These are phyloP conservation scores for Macropodus opercularis DNA, from an alignment of 2,797 vertebrate genomes.

Conservation along the genomic window DNA sequence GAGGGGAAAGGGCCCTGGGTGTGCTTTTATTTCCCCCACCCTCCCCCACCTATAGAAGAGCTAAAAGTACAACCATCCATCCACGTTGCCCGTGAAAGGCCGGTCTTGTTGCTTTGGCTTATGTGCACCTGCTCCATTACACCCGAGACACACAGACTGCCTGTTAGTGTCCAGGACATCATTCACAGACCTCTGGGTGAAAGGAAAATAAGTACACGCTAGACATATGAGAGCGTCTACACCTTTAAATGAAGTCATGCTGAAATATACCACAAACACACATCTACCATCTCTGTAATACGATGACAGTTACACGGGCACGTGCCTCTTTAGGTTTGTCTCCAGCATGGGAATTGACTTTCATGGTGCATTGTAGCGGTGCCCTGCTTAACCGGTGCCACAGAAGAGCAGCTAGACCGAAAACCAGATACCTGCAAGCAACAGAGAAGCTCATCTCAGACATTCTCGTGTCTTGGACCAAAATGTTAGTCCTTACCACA, in stretches of 20 bases:
- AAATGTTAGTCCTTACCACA: slow-evolving; percentile 9
- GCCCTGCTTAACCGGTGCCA: slow-evolving; percentile 30
- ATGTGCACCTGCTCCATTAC: slow-evolving; percentile 68
- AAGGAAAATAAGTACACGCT: slow-evolving; percentile 9
- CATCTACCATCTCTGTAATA: not conserved
- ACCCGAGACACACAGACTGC: slow-evolving; percentile 28
- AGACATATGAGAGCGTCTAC: not conserved
- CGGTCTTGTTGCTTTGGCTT: slow-evolving; percentile 58
- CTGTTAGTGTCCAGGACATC: slow-evolving; percentile 34
- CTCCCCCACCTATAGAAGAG: slow-evolving; percentile 50
- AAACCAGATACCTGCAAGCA: slow-evolving; percentile 6
- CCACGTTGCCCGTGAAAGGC: slow-evolving; percentile 62
- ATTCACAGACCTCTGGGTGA: slow-evolving; percentile 22
- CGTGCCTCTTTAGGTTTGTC: slow-evolving; percentile 9
- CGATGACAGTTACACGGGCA: not conserved
- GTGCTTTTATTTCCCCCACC: slow-evolving; percentile 37
- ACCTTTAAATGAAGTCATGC: slow-evolving; percentile 4
- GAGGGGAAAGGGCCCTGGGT: slow-evolving; percentile 8
- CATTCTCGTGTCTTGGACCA: not conserved
- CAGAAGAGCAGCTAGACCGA: slow-evolving; percentile 30
- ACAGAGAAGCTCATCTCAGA: slow-evolving; percentile 8
- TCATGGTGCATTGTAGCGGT: slow-evolving; percentile 41
- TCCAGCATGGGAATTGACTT: slow-evolving; percentile 41
- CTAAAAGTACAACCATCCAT: slow-evolving; percentile 64
- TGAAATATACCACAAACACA: not conserved